Evolutionary conservation across 2,888 invertebrate genomes (phyloP), one percentile per base, ranked within the genome.

Genomic region (Drosophila eohydei): DNA sequence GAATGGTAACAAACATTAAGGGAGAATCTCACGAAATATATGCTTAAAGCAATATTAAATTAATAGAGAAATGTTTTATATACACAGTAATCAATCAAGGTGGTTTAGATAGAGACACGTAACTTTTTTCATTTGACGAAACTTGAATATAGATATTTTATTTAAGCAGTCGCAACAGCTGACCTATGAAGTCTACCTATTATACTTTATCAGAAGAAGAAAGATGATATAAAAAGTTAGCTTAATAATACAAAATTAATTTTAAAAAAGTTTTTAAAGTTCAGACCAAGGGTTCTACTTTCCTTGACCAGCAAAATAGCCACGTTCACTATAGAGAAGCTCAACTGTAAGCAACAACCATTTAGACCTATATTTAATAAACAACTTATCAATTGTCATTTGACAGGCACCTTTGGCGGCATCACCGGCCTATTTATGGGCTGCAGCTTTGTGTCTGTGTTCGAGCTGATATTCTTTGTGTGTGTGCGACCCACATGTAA

Each of bases 361-460:
- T 30, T 41, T 44, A 59, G 38, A 32, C 46, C 51, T n/a, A 46
- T 48, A 67, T 61, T 72, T 41, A 50, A 55, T 58, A 50, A 36
- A 26, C 46, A 56, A 11, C 30, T 66, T 52, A 60, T 51, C 57
- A 41, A 32, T 32, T 51, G 9, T 51, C 60, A 58, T 50, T 40
- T 46, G 48, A 16, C 93, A 95, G 96, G 95, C 68, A 94, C 95
- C 2, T 95, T 95, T 78, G 96, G 96, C 0, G 96, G 96, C 54
- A 93, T 96, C 3, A 93, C 96, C 0, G 95, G 95, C 32, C 92
- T 96, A 16, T 95, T 95, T 92, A 94, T 95, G 50, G 96, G 96
- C 9, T 96, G 95, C 88, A 96, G 95, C 55, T 93, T 96, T 12
- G 94, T 96, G 75, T 95, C 95, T 0, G 94, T 94, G 6, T 94